These are phyloP conservation scores for Chironomus tentans DNA, from an alignment of 2,888 invertebrate genomes.

Conservation along the genomic window DNA sequence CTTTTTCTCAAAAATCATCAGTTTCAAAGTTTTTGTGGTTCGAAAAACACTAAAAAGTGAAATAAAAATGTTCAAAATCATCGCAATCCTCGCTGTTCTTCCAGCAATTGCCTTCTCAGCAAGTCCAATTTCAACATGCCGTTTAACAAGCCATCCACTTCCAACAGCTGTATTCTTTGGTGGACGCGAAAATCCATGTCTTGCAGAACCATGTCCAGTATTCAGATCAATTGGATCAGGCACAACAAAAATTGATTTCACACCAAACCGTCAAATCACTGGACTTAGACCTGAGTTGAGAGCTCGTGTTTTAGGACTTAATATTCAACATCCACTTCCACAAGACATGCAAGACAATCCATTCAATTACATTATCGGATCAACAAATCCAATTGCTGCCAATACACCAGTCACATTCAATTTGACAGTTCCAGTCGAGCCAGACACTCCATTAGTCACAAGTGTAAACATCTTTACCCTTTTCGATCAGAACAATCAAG, in stretches of 20 bases:
- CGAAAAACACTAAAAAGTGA: neutral
- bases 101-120: neutral
- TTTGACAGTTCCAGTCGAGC: conserved; percentile 8
- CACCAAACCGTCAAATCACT: neutral
- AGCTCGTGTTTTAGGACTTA: neutral
- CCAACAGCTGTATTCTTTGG: conserved; percentile 14
- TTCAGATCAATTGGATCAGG: neutral
- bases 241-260: neutral
- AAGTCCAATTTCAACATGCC: neutral
- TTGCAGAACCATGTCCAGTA: neutral
- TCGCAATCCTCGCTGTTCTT: neutral
- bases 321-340: neutral
- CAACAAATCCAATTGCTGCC: neutral
- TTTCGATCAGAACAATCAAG: conserved; percentile 1
- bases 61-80: conserved; percentile 5
- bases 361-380: neutral
- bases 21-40: neutral
- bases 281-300: neutral
- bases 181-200: neutral
- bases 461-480: neutral
- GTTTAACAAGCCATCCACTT: neutral
- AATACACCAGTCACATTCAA: neutral
- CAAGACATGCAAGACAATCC: neutral
- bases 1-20: too few relatives aligned
- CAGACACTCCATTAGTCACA: neutral